phyloP scores from a whole-genome alignment of 2,888 invertebrate species.

The Choreutis nemorana region DNA sequence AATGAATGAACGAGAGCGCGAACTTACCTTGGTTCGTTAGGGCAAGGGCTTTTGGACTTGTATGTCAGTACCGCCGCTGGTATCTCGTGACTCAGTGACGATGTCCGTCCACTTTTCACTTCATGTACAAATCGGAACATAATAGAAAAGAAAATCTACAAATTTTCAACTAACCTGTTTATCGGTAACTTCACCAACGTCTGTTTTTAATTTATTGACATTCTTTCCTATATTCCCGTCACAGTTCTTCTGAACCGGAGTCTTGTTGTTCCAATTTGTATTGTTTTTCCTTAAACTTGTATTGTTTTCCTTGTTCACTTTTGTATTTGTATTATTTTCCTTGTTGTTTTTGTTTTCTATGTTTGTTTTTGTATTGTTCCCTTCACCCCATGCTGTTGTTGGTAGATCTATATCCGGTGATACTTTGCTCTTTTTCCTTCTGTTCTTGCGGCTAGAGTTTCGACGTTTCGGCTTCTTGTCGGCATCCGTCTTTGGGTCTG shows the following conservation, averaged over 20 bases:
- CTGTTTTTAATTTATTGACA: slow-evolving; percentile 33
- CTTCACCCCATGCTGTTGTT: slow-evolving; percentile 11
- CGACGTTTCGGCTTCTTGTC: slow-evolving; percentile 39
- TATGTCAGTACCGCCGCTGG: too few species aligned
- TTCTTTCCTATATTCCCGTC: slow-evolving; percentile 41
- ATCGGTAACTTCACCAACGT: slow-evolving; percentile 8
- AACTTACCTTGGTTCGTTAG: too few species aligned
- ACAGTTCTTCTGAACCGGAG: slow-evolving; percentile 19
- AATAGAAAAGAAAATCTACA: too few species aligned
- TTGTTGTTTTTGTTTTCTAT: too few species aligned
- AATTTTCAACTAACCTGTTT: background rate
- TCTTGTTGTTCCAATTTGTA: slow-evolving; percentile 25
- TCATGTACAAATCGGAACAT: slow-evolving; percentile 96
- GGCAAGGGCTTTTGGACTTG: too few species aligned
- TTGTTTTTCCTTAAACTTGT: too few species aligned
- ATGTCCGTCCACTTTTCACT: slow-evolving; percentile 86
- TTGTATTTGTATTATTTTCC: too few species aligned
- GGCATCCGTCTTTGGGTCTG: slow-evolving; percentile 23
- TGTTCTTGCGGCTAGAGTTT: slow-evolving; percentile 36
- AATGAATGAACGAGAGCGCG: too few species aligned
- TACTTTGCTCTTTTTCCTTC: slow-evolving; percentile 41
- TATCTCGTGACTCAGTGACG: slow-evolving; percentile 95
- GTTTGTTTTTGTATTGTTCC: slow-evolving; percentile 8
- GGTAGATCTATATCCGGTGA: slow-evolving; percentile 33
- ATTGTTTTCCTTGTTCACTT: too few species aligned